phyloP scores from a whole-genome alignment of 1,140 invertebrate species.

The Cecropterus lyciades region DNA sequence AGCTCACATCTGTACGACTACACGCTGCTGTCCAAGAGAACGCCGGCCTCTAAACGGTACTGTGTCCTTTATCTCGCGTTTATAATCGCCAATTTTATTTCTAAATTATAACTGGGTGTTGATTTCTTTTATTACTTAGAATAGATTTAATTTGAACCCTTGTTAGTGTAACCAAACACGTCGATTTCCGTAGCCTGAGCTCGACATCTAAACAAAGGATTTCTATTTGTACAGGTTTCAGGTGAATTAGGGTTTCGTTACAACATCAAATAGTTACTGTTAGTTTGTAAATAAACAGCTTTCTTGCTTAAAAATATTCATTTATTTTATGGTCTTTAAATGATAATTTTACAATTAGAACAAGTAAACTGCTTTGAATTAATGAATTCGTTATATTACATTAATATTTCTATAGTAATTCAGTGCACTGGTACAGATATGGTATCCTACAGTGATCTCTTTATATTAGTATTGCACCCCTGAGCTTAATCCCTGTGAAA shows the following conservation, averaged over 20 bases:
- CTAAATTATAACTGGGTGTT: not conserved
- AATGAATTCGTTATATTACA: too few relatives aligned
- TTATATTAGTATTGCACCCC: too few relatives aligned
- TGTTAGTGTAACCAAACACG: not conserved
- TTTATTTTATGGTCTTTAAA: too few relatives aligned
- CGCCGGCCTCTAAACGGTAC: conserved; percentile 81
- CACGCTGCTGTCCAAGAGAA: conserved; percentile 77
- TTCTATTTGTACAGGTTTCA: conserved; percentile 14
- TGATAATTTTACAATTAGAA: too few relatives aligned
- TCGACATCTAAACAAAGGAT: conserved; percentile 41
- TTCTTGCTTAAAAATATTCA: too few relatives aligned
- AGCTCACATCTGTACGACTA: conserved; percentile 76
- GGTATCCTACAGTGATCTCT: too few relatives aligned
- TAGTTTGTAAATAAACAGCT: too few relatives aligned
- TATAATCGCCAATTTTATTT: not conserved
- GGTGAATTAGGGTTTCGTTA: conserved; percentile 9
- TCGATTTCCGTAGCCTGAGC: not conserved
- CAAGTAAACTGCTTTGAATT: too few relatives aligned
- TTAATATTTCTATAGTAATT: too few relatives aligned
- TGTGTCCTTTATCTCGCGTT: not conserved
- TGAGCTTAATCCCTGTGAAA: too few relatives aligned
- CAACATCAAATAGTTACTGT: too few relatives aligned
- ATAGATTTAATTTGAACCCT: not conserved
- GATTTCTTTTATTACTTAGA: not conserved
- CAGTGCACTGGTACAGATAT: too few relatives aligned